Percentiles rank a stretch among this genome's conserved stretches.
phyloP scores from a whole-genome alignment of 2,888 invertebrate genomes.

The Camptogramma bilineatum region DNA sequence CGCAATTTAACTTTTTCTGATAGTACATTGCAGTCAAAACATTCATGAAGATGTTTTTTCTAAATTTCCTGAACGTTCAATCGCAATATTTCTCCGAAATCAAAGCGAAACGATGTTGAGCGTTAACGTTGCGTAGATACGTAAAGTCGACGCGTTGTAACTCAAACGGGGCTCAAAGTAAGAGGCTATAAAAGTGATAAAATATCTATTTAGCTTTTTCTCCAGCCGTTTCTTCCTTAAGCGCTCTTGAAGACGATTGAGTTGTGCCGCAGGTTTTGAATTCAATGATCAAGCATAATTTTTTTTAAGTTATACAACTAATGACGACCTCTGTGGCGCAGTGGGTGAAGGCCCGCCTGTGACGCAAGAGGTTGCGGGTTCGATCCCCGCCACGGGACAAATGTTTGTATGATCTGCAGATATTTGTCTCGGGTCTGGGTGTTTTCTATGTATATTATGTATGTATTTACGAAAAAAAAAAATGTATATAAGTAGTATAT shows the following conservation, averaged over 20 bases:
- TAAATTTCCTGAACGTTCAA: conserved; percentile 23
- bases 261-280: conserved; percentile 4
- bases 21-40: background rate
- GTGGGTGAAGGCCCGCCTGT: too few species aligned
- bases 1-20: background rate
- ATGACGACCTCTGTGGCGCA: too few species aligned
- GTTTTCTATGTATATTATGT: too few species aligned
- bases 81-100: conserved; percentile 42
- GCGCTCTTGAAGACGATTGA: conserved; percentile 22
- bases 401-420: too few species aligned
- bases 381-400: too few species aligned
- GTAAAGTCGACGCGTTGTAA: conserved; percentile 61
- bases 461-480: too few species aligned
- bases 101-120: conserved; percentile 45
- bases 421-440: too few species aligned
- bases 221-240: conserved; percentile 57
- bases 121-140: conserved; percentile 49
- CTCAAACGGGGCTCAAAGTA: conserved; percentile 74
- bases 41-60: conserved; percentile 11
- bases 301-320: too few species aligned
- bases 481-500: too few species aligned
- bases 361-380: too few species aligned
- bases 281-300: background rate
- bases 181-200: conserved; percentile 82
- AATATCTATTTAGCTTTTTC: conserved; percentile 82